These are phyloP conservation scores for Phania funesta DNA, from an alignment of 2,888 invertebrate genomes.

Conservation along the genomic window DNA sequence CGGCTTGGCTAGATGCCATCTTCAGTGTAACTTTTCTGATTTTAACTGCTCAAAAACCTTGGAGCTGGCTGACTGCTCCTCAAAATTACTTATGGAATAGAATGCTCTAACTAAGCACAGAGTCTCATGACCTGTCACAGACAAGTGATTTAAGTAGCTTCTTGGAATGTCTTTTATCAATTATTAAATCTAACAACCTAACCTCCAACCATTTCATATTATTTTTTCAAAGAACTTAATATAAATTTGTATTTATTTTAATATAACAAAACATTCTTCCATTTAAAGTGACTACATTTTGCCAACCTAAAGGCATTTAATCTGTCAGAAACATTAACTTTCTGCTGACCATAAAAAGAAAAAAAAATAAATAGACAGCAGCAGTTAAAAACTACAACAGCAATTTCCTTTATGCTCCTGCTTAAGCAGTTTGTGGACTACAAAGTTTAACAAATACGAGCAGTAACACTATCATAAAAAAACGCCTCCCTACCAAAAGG, in stretches of 20 bases:
- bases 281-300: constrained; percentile 2
- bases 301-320: constrained; percentile 50
- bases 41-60: too few relatives aligned
- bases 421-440: constrained; percentile 28
- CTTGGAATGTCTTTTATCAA: background rate
- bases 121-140: too few relatives aligned
- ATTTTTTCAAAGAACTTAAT: constrained; percentile 1
- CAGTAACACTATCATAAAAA: constrained; percentile 6
- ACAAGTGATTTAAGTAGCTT: too few relatives aligned
- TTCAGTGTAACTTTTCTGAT: too few relatives aligned
- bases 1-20: too few relatives aligned
- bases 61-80: too few relatives aligned
- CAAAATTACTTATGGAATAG: too few relatives aligned
- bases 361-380: constrained; percentile 18
- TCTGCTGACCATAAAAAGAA: constrained; percentile 13
- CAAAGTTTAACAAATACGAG: constrained; percentile 38
- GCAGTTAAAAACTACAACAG: constrained; percentile 24
- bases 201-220: background rate
- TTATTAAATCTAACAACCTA: background rate
- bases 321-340: constrained; percentile 64
- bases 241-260: constrained; percentile 14
- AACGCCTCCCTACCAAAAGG: background rate
- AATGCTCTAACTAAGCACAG: too few relatives aligned
- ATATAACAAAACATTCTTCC: constrained; percentile 15
- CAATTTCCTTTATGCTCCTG: constrained; percentile 31